phyloP scores from a whole-genome alignment of 2,888 invertebrate genomes.

The Dryadula phaetusa region DNA sequence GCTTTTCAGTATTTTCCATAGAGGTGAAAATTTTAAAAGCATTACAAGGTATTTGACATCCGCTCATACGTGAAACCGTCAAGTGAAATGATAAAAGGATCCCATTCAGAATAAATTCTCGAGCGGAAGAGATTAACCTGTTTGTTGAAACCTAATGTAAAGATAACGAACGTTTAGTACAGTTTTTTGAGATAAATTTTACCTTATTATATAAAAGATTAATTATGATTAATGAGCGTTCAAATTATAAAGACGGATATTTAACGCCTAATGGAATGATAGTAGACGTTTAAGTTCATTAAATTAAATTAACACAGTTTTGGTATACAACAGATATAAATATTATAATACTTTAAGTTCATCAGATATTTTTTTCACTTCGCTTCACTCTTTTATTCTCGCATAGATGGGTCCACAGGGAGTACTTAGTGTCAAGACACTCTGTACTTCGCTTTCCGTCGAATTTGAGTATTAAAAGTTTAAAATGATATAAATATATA shows the following conservation, averaged over 20 bases:
- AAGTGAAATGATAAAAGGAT: slow-evolving; percentile 37
- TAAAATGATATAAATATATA: too few relatives aligned
- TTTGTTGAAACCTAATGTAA: slow-evolving; percentile 35
- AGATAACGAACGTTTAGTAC: slow-evolving; percentile 32
- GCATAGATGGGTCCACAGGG: too few relatives aligned
- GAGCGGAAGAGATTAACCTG: slow-evolving; percentile 42
- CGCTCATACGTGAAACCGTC: slow-evolving; percentile 33
- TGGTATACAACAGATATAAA: background rate
- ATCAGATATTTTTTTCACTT: too few relatives aligned
- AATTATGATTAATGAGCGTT: slow-evolving; percentile 40
- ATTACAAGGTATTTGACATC: slow-evolving; percentile 25
- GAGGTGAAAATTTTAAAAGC: slow-evolving; percentile 24
- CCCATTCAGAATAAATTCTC: slow-evolving; percentile 29
- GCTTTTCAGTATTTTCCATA: slow-evolving; percentile 16
- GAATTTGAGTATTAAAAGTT: too few relatives aligned
- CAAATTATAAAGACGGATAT: slow-evolving; percentile 18
- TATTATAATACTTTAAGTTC: too few relatives aligned
- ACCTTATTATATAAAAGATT: slow-evolving; percentile 36
- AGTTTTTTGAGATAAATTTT: slow-evolving; percentile 32
- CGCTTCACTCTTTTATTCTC: too few relatives aligned
- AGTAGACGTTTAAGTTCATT: slow-evolving; percentile 27
- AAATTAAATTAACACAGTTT: background rate
- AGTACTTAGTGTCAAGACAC: too few relatives aligned
- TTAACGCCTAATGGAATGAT: slow-evolving; percentile 34
- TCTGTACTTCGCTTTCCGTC: too few relatives aligned